These are phyloP conservation scores for Heptascelio sp. DNA, from an alignment of 2,888 invertebrate genomes.

Conservation along the genomic window DNA sequence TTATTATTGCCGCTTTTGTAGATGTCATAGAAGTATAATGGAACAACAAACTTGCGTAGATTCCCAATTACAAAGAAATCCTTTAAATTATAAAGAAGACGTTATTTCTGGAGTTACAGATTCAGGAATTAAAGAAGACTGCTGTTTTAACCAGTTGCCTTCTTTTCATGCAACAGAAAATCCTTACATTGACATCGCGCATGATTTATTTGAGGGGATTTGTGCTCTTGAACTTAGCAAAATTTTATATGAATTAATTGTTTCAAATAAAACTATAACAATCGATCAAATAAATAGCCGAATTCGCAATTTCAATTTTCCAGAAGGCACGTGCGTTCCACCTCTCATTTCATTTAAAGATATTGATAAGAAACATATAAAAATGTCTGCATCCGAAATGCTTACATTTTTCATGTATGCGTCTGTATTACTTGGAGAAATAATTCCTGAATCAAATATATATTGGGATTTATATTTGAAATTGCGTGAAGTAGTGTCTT, in stretches of 20 bases:
- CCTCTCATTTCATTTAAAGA: constrained; percentile 39
- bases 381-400: constrained; percentile 67
- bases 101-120: background rate
- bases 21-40: constrained; percentile 26
- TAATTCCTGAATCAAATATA: constrained; percentile 41
- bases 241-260: constrained; percentile 48
- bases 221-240: too few relatives aligned
- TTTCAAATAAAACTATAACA: constrained; percentile 16
- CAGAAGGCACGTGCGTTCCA: constrained; percentile 29
- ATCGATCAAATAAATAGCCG: constrained; percentile 25
- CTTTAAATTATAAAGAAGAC: background rate
- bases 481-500: constrained; percentile 17
- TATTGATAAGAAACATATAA: constrained; percentile 43
- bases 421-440: constrained; percentile 41
- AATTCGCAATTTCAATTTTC: constrained; percentile 44
- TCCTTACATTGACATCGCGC: constrained; percentile 67
- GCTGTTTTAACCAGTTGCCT: constrained; percentile 51
- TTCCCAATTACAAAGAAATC: background rate
- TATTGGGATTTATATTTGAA: constrained; percentile 43
- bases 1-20: constrained; percentile 39
- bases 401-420: constrained; percentile 39
- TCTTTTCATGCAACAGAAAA: constrained; percentile 60
- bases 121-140: background rate
- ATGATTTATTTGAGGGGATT: constrained; percentile 66
- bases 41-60: too few relatives aligned